Conservation (phyloP, 2,797 vertebrate genomes). For the Vespertilio murinus region DNA sequence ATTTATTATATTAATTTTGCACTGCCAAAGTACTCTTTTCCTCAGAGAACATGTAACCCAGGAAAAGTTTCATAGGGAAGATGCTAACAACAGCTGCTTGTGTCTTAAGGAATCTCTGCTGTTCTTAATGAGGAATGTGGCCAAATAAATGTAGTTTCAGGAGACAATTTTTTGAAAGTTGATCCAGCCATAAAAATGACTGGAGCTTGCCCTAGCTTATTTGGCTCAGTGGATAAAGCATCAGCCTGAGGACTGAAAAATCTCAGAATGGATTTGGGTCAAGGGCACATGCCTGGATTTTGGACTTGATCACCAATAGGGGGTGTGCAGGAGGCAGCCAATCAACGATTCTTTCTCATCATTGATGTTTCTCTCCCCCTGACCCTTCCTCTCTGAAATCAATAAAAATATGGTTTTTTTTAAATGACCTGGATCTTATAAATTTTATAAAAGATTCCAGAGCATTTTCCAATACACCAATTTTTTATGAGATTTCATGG, state of each 20-base stretch:
- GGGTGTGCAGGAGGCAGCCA: no score
- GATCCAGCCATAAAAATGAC: not conserved
- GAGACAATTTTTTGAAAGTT: conserved; percentile 5
- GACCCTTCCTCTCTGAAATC: no score
- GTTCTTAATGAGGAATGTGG: conserved; percentile 34
- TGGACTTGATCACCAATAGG: no score
- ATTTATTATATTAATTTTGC: conserved; percentile 55
- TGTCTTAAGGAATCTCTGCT: not conserved
- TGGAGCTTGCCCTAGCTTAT: not conserved
- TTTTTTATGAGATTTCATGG: not conserved
- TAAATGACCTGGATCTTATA: not conserved
- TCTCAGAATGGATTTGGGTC: no score
- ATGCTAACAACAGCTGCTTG: not conserved
- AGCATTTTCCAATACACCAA: not conserved
- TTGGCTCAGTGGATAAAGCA: no score
- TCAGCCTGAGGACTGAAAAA: no score
- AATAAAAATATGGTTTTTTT: no score
- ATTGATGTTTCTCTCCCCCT: no score
- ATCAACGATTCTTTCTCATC: no score
- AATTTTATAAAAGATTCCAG: not conserved
- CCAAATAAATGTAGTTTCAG: not conserved
- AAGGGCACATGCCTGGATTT: no score
- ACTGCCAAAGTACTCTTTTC: conserved; percentile 2
- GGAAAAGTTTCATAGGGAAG: not conserved
- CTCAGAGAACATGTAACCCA: conserved; percentile 25